A percentile compares a stretch with the other conserved stretches of the same genome.
Evolutionary conservation across 1,140 invertebrate species (phyloP).

Genomic region (Carposina sasakii): DNA sequence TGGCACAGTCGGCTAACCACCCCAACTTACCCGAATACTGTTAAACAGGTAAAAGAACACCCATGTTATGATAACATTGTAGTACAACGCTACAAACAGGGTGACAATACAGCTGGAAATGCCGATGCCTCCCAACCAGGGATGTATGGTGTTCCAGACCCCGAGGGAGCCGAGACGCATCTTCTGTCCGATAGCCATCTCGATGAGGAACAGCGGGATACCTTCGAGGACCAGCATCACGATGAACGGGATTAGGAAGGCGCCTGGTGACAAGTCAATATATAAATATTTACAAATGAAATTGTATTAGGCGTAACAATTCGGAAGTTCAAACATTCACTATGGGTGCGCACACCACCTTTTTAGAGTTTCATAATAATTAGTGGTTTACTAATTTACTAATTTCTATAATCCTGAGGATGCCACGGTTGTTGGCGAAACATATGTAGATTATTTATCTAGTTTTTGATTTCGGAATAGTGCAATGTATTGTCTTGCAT

Average conservation of each 20-base stretch:
- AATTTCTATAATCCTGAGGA: too few species aligned
- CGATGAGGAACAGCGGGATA: constrained; percentile 93
- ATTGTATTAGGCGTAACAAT: not conserved
- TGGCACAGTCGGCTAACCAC: not conserved
- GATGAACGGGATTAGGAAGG: constrained; percentile 97
- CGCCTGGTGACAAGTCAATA: constrained; percentile 77
- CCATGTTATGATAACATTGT: constrained; percentile 99
- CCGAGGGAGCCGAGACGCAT: constrained; percentile 92
- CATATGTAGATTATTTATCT: too few species aligned
- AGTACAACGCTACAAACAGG: constrained; percentile 94
- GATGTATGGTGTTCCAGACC: constrained; percentile 95
- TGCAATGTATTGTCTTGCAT: too few species aligned
- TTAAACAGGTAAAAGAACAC: constrained; percentile 97
- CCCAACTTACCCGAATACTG: constrained; percentile 82
- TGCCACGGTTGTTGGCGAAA: too few species aligned
- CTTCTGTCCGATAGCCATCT: constrained; percentile 93
- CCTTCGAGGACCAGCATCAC: constrained; percentile 95
- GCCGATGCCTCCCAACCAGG: constrained; percentile 91
- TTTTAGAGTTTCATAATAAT: too few species aligned
- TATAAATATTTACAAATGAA: not conserved
- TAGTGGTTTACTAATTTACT: too few species aligned
- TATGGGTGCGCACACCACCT: too few species aligned
- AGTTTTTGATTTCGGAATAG: too few species aligned
- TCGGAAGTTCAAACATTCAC: too few species aligned
- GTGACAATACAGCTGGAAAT: constrained; percentile 94